Evolutionary conservation across 2,888 invertebrate species (phyloP).

Genomic region (Eupithecia subumbrata): DNA sequence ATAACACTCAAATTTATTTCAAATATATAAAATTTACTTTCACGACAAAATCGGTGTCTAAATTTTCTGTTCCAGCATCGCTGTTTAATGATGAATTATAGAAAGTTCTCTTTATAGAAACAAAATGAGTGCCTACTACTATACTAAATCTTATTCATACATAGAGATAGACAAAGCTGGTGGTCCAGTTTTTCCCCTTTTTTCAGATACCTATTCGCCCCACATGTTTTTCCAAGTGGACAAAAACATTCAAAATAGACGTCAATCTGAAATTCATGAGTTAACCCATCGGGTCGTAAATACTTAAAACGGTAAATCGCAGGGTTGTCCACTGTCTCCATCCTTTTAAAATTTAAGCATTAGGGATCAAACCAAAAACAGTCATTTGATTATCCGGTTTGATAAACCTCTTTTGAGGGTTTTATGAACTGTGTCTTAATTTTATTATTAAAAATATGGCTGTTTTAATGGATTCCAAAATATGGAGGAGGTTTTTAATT

Average conservation of each 20-base stretch:
- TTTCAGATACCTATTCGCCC: background rate
- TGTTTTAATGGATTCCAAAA: too few species aligned
- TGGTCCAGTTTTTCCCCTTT: background rate
- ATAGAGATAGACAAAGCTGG: background rate
- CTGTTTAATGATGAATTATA: background rate
- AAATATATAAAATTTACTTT: too few species aligned
- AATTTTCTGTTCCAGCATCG: too few species aligned
- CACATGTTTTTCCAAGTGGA: background rate
- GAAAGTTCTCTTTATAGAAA: background rate
- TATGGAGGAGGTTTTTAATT: background rate
- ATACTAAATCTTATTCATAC: background rate
- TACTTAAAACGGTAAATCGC: conserved; percentile 12
- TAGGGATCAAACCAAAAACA: conserved; percentile 21
- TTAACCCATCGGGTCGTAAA: conserved; percentile 12
- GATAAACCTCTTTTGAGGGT: conserved; percentile 5
- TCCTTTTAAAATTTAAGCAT: conserved; percentile 17
- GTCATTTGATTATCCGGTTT: conserved; percentile 24
- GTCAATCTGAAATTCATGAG: conserved; percentile 15
- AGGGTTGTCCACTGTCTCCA: conserved; percentile 14
- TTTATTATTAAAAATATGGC: background rate
- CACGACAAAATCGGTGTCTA: too few species aligned
- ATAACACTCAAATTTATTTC: too few species aligned
- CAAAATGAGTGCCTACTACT: background rate
- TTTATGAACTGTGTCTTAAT: conserved; percentile 5
- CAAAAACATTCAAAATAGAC: conserved; percentile 13